Evolutionary conservation across 1,140 invertebrate genomes (phyloP).

Genomic region (Drosophila parvula): DNA sequence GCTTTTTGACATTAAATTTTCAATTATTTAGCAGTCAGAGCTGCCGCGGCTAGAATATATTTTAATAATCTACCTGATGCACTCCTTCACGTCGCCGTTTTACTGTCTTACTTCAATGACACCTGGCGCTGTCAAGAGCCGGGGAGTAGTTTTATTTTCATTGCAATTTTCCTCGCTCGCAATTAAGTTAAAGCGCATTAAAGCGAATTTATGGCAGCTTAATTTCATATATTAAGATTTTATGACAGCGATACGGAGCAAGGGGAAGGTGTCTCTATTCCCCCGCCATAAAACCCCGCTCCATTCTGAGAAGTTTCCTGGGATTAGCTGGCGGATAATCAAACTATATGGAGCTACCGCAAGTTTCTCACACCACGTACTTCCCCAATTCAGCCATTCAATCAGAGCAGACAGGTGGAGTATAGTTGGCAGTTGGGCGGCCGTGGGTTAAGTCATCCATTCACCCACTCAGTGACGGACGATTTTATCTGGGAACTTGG

Average conservation of each 20-base stretch:
- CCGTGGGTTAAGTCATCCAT: conserved; percentile 48
- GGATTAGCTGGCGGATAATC: conserved; percentile 71
- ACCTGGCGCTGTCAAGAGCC: conserved; percentile 43
- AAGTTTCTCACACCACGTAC: conserved; percentile 11
- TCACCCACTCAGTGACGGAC: conserved; percentile 66
- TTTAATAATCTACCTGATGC: conserved; percentile 75
- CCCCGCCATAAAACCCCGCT: conserved; percentile 29
- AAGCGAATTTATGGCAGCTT: conserved; percentile 82
- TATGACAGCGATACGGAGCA: conserved; percentile 42
- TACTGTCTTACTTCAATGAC: conserved; percentile 52
- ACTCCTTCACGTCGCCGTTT: conserved; percentile 46
- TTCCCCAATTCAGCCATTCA: conserved; percentile 51
- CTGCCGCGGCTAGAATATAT: conserved; percentile 42
- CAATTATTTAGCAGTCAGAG: conserved; percentile 56
- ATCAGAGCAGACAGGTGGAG: conserved; percentile 64
- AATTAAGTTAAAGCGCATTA: conserved; percentile 83
- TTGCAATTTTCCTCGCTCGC: conserved; percentile 65
- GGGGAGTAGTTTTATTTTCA: conserved; percentile 69
- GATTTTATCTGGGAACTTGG: conserved; percentile 57
- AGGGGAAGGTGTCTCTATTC: neutral
- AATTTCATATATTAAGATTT: conserved; percentile 83
- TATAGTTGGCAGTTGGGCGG: conserved; percentile 15
- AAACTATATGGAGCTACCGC: conserved; percentile 47
- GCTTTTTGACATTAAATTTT: conserved; percentile 47
- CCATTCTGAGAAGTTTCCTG: conserved; percentile 11